These are phyloP conservation scores for Charaxes varanes DNA, from an alignment of 1,140 invertebrate species.

Conservation along the genomic window DNA sequence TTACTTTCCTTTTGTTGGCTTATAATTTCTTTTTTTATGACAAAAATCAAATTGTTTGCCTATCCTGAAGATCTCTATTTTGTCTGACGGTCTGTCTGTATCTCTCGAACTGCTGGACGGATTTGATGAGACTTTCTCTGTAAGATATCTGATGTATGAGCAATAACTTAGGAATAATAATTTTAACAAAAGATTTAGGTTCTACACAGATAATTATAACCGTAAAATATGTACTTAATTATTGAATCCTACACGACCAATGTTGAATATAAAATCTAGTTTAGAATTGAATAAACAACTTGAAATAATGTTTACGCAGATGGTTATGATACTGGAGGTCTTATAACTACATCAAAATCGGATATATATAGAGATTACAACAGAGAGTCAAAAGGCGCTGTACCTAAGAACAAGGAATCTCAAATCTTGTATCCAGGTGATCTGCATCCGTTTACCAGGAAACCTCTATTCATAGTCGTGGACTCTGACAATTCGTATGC, in stretches of 20 bases:
- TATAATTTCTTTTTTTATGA: background rate
- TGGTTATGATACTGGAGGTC: slow-evolving; percentile 94
- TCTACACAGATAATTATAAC: no score
- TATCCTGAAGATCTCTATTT: no score
- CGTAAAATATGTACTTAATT: no score
- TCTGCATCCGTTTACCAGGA: slow-evolving; percentile 91
- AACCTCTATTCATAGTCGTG: slow-evolving; percentile 94
- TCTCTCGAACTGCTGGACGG: no score
- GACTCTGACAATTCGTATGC: slow-evolving; percentile 97
- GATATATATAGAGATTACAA: slow-evolving; percentile 38
- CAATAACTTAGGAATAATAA: no score
- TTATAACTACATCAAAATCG: slow-evolving; percentile 87
- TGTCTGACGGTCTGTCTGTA: no score
- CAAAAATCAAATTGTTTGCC: background rate
- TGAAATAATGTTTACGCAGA: no score
- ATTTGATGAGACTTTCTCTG: no score
- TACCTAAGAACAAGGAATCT: slow-evolving; percentile 76
- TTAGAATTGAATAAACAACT: no score
- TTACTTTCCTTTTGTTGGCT: background rate
- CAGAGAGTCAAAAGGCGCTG: slow-evolving; percentile 40
- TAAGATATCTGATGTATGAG: no score
- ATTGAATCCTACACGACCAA: no score
- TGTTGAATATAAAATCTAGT: background rate
- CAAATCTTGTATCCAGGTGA: slow-evolving; percentile 95
- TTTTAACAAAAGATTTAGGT: no score